A percentile compares a stretch with the other conserved stretches of the same genome.
phyloP scores from a whole-genome alignment of 2,797 vertebrate genomes.

The Allobates femoralis region DNA sequence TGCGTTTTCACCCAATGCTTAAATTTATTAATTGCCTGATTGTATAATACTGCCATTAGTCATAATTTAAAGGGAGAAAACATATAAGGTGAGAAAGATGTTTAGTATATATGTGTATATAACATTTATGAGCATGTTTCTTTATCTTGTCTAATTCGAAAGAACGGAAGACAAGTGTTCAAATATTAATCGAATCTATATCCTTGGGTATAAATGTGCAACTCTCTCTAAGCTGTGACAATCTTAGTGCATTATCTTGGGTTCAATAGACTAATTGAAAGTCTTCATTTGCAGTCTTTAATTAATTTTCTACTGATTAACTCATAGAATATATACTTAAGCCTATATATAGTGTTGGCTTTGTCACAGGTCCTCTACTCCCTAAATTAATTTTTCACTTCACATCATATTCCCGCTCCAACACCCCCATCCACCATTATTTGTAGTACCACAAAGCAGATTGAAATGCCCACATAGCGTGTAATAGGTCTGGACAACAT shows the following conservation, averaged over 20 bases:
- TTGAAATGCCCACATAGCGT: not conserved
- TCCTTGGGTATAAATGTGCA: not conserved
- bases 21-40: slow-evolving; percentile 48
- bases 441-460: not conserved
- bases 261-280: not conserved
- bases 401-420: not conserved
- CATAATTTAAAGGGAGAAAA: slow-evolving; percentile 12
- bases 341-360: not conserved
- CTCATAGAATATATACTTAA: not conserved
- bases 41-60: not conserved
- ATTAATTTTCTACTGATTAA: not conserved
- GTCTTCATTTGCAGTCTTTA: not conserved
- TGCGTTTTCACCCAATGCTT: slow-evolving; percentile 22
- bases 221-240: not conserved
- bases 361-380: not conserved
- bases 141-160: not conserved
- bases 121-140: not conserved
- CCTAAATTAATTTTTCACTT: not conserved
- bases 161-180: not conserved
- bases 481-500: slow-evolving; percentile 18
- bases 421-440: not conserved
- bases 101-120: not conserved
- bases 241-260: not conserved
- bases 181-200: not conserved
- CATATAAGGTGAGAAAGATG: not conserved